A percentile compares a stretch with the other conserved stretches of the same genome.
phyloP scores from a whole-genome alignment of 2,113 vertebrate genomes.

The Notothenia rossii region DNA sequence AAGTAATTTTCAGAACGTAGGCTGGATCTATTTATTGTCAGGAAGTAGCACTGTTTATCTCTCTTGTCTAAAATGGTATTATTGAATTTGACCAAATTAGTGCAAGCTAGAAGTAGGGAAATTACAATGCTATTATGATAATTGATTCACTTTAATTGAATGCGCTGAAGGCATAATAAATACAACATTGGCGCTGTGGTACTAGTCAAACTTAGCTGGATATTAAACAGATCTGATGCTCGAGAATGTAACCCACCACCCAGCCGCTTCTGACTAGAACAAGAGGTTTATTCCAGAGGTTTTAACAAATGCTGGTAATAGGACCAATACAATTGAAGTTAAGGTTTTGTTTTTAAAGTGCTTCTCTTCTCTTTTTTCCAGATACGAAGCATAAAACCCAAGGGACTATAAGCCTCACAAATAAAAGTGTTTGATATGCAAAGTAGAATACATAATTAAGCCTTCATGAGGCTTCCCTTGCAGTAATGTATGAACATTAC shows the following conservation, averaged over 20 bases:
- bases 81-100: background rate
- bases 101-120: background rate
- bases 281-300: background rate
- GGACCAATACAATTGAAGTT: constrained; percentile 21
- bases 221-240: constrained; percentile 1
- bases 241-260: background rate
- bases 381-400: constrained; percentile 26
- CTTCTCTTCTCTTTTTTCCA: constrained; percentile 20
- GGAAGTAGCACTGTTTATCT: background rate
- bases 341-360: constrained; percentile 36
- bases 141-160: background rate
- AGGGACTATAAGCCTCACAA: constrained; percentile 29
- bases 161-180: background rate
- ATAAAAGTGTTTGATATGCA: constrained; percentile 62
- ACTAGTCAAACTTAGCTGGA: background rate
- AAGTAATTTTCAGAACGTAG: background rate
- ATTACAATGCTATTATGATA: background rate
- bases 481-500: background rate
- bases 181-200: background rate
- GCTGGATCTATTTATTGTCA: background rate
- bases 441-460: constrained; percentile 61
- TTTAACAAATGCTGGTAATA: constrained; percentile 28
- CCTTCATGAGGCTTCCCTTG: constrained; percentile 23
- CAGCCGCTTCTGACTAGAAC: background rate
- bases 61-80: background rate